phyloP scores from a whole-genome alignment of 2,888 invertebrate species.

The Myathropa florea region DNA sequence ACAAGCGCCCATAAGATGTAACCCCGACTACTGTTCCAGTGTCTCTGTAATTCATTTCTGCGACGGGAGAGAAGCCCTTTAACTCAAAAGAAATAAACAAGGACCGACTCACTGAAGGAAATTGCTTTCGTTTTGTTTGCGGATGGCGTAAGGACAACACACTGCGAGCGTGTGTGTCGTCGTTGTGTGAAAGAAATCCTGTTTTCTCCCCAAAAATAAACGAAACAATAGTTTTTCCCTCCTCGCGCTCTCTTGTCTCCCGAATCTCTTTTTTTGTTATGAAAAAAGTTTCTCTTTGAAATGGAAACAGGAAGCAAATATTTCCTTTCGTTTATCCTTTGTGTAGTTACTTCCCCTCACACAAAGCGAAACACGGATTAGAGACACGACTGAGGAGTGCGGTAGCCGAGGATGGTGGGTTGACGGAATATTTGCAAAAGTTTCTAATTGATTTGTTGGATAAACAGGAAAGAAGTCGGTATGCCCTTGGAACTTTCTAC shows the following conservation, averaged over 20 bases:
- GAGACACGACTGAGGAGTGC: not conserved
- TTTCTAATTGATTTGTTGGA: conserved; percentile 69
- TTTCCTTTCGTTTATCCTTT: conserved; percentile 68
- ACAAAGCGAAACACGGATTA: not conserved
- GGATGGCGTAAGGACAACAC: conserved; percentile 19
- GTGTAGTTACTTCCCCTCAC: conserved; percentile 21
- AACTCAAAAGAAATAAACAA: conserved; percentile 3
- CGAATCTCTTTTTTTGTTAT: conserved; percentile 5
- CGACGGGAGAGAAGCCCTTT: conserved; percentile 16
- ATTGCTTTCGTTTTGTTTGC: conserved; percentile 44
- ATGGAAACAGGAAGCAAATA: conserved; percentile 64
- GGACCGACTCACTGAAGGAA: conserved; percentile 18
- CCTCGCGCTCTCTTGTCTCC: not conserved
- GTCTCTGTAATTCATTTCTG: conserved; percentile 14
- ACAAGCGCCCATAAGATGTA: not conserved
- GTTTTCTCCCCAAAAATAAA: not conserved
- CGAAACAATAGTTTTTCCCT: conserved; percentile 21
- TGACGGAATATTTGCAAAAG: conserved; percentile 58
- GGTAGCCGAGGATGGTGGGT: not conserved
- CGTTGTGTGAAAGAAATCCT: not conserved
- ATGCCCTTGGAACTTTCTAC: conserved; percentile 34
- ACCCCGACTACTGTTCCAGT: not conserved
- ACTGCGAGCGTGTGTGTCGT: not conserved
- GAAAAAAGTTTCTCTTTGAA: conserved; percentile 34
- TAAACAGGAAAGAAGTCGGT: conserved; percentile 49